Evolutionary conservation across 2,113 vertebrate genomes (phyloP).

Genomic region (Microcebus lehilahytsara): DNA sequence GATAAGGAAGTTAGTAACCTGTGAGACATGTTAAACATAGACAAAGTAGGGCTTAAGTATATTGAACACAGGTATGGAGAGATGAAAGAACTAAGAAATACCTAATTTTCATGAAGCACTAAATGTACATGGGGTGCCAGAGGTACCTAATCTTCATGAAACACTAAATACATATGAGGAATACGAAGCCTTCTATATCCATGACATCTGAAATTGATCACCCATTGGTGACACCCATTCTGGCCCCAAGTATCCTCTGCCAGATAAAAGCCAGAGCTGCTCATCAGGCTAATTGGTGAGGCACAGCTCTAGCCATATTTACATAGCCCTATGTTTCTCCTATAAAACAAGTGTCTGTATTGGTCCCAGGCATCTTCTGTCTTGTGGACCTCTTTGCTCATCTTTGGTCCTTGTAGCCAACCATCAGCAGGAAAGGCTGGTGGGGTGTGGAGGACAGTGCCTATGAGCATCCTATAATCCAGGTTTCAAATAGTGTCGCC

Average conservation of each 20-base stretch:
- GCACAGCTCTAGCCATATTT: neutral
- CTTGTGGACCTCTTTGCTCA: neutral
- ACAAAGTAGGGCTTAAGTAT: neutral
- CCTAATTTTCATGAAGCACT: neutral
- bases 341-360: neutral
- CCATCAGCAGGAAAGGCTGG: neutral
- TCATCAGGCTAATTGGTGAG: neutral
- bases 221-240: neutral
- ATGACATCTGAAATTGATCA: neutral
- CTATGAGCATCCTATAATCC: neutral
- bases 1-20: conserved; percentile 5
- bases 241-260: neutral
- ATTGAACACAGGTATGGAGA: conserved; percentile 9
- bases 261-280: neutral
- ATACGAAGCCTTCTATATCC: neutral
- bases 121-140: neutral
- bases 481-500: neutral
- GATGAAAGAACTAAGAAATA: neutral
- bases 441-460: neutral
- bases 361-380: neutral
- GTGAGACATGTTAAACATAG: neutral
- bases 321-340: neutral
- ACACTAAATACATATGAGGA: neutral
- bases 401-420: neutral
- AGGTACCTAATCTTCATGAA: neutral